Conservation (phyloP, 2,888 invertebrate genomes). For the Venusia cambrica region DNA sequence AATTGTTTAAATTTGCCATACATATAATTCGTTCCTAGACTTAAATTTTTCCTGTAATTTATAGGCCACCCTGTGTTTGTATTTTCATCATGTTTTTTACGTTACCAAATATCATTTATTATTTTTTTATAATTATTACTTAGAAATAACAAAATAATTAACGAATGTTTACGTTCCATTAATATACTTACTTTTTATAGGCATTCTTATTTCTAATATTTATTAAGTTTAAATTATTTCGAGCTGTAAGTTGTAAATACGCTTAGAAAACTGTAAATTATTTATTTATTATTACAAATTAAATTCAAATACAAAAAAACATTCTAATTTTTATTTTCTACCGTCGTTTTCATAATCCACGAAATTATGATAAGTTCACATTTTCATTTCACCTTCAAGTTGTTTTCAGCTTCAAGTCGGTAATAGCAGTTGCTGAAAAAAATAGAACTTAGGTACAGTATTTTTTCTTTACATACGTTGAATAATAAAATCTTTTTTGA, state of each 20-base stretch:
- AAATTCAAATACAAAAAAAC: conserved; percentile 36
- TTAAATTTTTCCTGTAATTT: conserved; percentile 1
- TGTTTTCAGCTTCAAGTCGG: too few relatives aligned
- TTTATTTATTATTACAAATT: conserved; percentile 70
- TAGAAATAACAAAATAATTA: too few relatives aligned
- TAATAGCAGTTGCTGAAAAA: too few relatives aligned
- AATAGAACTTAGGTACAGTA: too few relatives aligned
- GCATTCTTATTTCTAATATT: conserved; percentile 31
- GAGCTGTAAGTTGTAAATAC: conserved; percentile 70
- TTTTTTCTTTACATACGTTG: too few relatives aligned
- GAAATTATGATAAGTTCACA: too few relatives aligned
- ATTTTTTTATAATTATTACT: conserved; percentile 21
- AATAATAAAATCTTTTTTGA: too few relatives aligned
- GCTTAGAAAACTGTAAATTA: conserved; percentile 71
- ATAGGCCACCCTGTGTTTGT: conserved; percentile 22
- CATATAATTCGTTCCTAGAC: conserved; percentile 19
- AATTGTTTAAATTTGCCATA: conserved; percentile 22
- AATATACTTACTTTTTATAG: conserved; percentile 8
- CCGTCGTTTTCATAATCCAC: too few relatives aligned
- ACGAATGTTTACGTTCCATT: background rate
- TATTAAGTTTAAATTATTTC: conserved; percentile 33
- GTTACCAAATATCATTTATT: conserved; percentile 58
- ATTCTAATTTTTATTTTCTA: too few relatives aligned
- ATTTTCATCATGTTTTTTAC: conserved; percentile 52
- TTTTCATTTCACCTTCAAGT: too few relatives aligned